Percentiles rank a stretch among this genome's conserved stretches.
phyloP scores from a whole-genome alignment of 1,140 invertebrate genomes.

The Trypoxylus dichotomus region DNA sequence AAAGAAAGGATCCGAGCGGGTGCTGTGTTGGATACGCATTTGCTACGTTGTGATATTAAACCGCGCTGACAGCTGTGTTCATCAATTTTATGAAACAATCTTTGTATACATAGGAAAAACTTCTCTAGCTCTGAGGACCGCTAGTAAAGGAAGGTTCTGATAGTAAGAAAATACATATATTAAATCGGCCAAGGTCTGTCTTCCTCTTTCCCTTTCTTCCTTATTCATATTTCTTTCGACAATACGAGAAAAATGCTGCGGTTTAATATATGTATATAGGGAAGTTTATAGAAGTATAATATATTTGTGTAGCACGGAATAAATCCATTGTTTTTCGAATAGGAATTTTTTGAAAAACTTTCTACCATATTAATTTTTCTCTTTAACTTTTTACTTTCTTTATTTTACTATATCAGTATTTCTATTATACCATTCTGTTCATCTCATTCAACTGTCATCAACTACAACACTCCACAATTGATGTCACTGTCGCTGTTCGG shows the following conservation, averaged over 20 bases:
- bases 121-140: neutral
- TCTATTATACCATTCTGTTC: no score
- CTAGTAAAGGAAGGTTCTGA: neutral
- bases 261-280: no score
- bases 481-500: no score
- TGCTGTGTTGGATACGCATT: neutral
- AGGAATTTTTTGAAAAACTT: no score
- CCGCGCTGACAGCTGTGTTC: neutral
- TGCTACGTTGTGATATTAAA: neutral
- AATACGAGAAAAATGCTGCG: neutral
- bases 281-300: no score
- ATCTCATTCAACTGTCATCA: no score
- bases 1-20: neutral
- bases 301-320: no score
- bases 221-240: neutral
- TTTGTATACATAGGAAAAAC: neutral
- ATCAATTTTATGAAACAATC: conserved; percentile 3
- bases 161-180: neutral
- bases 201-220: neutral
- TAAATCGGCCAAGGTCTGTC: neutral
- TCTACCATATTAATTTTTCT: no score
- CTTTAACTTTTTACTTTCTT: no score
- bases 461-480: no score
- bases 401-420: no score
- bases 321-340: no score